Conservation (phyloP, 92 coral and sea anemone genomes). For the Phymanthus crucifer region DNA sequence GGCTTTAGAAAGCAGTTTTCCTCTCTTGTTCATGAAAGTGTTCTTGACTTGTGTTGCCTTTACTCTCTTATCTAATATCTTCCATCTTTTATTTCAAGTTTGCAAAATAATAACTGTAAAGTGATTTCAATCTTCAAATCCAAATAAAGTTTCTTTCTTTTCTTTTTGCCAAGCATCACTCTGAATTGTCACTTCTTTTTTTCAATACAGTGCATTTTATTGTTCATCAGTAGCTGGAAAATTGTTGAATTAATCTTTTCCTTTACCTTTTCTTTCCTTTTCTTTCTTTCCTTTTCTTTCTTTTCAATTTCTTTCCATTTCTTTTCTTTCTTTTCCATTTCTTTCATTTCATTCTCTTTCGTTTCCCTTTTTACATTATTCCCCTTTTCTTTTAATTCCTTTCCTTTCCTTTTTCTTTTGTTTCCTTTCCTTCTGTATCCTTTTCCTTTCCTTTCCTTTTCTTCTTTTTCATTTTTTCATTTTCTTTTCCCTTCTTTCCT, state of each 20-base stretch:
- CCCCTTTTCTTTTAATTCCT: neutral
- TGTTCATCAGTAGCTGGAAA: too few species aligned
- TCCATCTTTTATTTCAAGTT: neutral
- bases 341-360: neutral
- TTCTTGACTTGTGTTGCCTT: neutral
- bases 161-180: neutral
- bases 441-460: neutral
- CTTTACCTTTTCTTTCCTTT: neutral
- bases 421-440: neutral
- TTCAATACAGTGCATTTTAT: neutral
- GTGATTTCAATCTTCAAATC: neutral
- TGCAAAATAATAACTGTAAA: neutral
- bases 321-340: neutral
- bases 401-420: too few species aligned
- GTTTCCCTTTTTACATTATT: neutral
- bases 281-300: neutral
- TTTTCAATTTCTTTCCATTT: neutral
- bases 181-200: neutral
- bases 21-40: neutral
- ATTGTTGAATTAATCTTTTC: neutral
- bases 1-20: neutral
- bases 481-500: neutral
- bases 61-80: neutral
- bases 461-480: neutral
- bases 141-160: neutral